Percentiles rank a stretch among this genome's conserved stretches.
Evolutionary conservation across 1,140 invertebrate species (phyloP).

Genomic region (Araneus ventricosus): DNA sequence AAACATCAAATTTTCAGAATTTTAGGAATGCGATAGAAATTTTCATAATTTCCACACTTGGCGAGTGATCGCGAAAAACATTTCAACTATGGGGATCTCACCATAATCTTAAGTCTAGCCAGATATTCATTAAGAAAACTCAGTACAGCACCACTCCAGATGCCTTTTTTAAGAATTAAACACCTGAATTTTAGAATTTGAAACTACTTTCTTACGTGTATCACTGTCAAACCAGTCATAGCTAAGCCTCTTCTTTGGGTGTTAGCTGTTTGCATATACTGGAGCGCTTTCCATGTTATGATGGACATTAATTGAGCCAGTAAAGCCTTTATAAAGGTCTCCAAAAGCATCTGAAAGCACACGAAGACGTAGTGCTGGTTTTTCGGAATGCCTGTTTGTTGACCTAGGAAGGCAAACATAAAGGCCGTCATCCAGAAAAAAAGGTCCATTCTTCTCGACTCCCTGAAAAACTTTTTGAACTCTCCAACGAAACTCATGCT

Average conservation of each 20-base stretch:
- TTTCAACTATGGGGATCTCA: no score
- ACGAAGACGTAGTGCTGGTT: not conserved
- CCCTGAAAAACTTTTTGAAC: not conserved
- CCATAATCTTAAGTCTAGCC: no score
- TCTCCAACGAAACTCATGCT: not conserved
- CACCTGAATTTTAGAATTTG: no score
- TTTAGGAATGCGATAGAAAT: no score
- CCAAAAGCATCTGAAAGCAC: not conserved
- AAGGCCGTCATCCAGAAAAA: not conserved
- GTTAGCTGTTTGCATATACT: not conserved
- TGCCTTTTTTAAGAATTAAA: no score
- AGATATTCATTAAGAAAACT: no score
- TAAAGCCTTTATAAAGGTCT: not conserved
- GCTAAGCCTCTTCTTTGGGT: not conserved
- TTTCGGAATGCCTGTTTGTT: not conserved
- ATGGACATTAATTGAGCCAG: slow-evolving; percentile 8
- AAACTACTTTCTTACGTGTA: not conserved
- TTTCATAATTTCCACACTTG: no score
- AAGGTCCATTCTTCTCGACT: not conserved
- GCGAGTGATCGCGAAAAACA: no score
- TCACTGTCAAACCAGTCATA: not conserved
- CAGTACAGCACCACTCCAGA: no score
- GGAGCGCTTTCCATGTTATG: not conserved
- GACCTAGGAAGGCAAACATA: not conserved
- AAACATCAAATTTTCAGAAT: no score